Evolutionary conservation across 2,888 invertebrate genomes (phyloP).

Genomic region (Phragmatobia fuliginosa): DNA sequence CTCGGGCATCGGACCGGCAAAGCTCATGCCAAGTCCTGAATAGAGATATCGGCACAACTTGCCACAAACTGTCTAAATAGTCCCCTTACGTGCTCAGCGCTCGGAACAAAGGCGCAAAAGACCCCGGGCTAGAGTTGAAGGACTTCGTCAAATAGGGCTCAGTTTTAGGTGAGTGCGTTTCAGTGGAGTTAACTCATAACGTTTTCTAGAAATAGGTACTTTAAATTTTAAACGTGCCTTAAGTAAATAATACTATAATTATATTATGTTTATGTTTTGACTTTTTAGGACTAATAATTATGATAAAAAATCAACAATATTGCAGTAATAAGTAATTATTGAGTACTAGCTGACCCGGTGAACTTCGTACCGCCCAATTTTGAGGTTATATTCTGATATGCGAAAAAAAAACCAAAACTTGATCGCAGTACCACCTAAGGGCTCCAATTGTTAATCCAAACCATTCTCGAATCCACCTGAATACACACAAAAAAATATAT

Average conservation of each 20-base stretch:
- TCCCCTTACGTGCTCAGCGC: slow-evolving; percentile 45
- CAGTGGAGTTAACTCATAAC: background rate
- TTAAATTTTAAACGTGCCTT: background rate
- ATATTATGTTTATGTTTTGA: background rate
- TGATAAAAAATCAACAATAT: too few relatives aligned
- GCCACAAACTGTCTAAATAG: slow-evolving; percentile 43
- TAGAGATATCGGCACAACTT: slow-evolving; percentile 47
- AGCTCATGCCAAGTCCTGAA: slow-evolving; percentile 43
- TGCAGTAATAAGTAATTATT: too few relatives aligned
- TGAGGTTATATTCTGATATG: too few relatives aligned
- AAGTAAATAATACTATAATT: background rate
- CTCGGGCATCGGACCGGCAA: slow-evolving; percentile 27
- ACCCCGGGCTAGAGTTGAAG: slow-evolving; percentile 39
- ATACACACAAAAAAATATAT: too few relatives aligned
- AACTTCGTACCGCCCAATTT: too few relatives aligned
- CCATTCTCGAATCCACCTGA: too few relatives aligned
- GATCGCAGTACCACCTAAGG: too few relatives aligned
- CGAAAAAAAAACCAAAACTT: too few relatives aligned
- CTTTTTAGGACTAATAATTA: too few relatives aligned
- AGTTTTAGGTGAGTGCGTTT: background rate
- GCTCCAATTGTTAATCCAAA: too few relatives aligned
- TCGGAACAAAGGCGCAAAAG: slow-evolving; percentile 42
- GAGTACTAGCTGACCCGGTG: too few relatives aligned
- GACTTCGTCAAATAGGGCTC: slow-evolving; percentile 35
- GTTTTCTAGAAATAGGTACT: background rate